A percentile compares a stretch with the other conserved stretches of the same genome.
Conservation (phyloP, 2,888 invertebrate species). For the Parnassius orleans region DNA sequence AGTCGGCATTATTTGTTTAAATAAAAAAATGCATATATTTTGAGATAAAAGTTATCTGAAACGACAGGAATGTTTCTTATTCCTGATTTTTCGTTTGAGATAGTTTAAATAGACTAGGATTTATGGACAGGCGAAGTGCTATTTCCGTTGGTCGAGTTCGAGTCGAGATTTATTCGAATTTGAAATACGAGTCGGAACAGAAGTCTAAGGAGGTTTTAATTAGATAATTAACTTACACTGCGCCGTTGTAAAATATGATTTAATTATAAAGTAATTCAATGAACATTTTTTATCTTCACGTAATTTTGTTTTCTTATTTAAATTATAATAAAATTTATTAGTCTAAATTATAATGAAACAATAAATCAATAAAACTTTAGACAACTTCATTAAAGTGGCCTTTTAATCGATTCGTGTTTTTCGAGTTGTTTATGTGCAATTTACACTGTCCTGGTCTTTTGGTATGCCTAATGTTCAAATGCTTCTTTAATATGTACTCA, state of each 20-base stretch:
- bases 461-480: too few species aligned
- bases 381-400: too few species aligned
- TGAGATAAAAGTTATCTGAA: constrained; percentile 46
- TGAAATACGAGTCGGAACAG: constrained; percentile 72
- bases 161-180: constrained; percentile 76
- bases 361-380: too few species aligned
- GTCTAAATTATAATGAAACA: too few species aligned
- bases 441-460: too few species aligned
- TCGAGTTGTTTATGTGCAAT: too few species aligned
- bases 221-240: constrained; percentile 71
- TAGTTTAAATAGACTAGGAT: constrained; percentile 77
- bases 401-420: too few species aligned
- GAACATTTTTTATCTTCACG: neutral
- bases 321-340: too few species aligned
- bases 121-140: constrained; percentile 75
- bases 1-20: too few species aligned
- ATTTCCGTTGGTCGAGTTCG: constrained; percentile 76
- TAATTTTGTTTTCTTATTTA: too few species aligned
- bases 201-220: constrained; percentile 75
- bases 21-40: neutral
- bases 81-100: constrained; percentile 75
- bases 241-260: constrained; percentile 49
- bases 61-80: constrained; percentile 66
- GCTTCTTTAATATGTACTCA: too few species aligned
- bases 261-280: constrained; percentile 35